Evolutionary conservation across 2,888 invertebrate species (phyloP), one percentile per base, ranked within the genome.

Genomic region (Nymphalis polychloros): DNA sequence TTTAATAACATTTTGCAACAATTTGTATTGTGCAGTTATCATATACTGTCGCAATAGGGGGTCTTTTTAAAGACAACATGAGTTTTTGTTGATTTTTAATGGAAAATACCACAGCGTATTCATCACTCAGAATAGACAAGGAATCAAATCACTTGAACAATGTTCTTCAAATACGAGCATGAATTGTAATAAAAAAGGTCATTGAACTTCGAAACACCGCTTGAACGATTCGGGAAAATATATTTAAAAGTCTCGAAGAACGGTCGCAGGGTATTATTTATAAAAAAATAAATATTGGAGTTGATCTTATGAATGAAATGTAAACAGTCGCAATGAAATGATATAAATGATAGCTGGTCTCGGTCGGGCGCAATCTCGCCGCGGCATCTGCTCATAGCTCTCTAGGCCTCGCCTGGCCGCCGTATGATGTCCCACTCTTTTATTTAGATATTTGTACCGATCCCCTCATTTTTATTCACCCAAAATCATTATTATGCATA

Each of bases 261-360:
- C 10, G 6, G 13, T 35, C n/a, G 19, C 17, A 57, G 57, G 41
- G 19, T 57, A 57, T 55, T 47, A 66, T 48, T 66, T 41, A 52
- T 63, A 70, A 60, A 61, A 60, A 69, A 72, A 71, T 64, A 68
- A 67, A 69, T 64, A 63, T 64, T 63, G 61, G 67, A 65, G 60
- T 67, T 73, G 69, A 68, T 72, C 73, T 78, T 79, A 78, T 79
- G 79, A 79, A 79, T 91, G 91, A 92, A 91, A 90, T 89, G 89
- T 88, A 88, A 89, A 88, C 86, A 86, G 83, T 83, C 87, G 86
- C 90, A 90, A 90, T 90, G 90, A 90, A 89, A 87, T 87, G 83
- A 88, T 89, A 87, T 89, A 89, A 90, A 85, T 87, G 89, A 90
- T 89, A 85, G 86, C 82, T 68, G 76, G 84, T 78, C 78, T 79